Percentiles rank a stretch among this genome's conserved stretches.
Conservation (phyloP, 2,113 vertebrate genomes). For the Gymnogyps californianus region DNA sequence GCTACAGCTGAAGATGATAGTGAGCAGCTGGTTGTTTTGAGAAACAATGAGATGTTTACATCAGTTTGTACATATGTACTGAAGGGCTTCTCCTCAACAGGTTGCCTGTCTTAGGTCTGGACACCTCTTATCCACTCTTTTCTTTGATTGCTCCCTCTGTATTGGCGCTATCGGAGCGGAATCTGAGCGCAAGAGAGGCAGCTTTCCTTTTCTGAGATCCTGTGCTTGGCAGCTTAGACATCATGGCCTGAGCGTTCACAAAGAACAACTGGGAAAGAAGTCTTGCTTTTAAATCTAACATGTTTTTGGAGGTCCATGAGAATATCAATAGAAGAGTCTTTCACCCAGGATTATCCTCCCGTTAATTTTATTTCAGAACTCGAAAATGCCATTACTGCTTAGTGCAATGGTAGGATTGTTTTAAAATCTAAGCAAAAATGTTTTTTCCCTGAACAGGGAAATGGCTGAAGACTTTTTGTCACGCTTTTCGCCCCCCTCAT, state of each 20-base stretch:
- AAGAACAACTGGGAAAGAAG: not conserved
- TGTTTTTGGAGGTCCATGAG: not conserved
- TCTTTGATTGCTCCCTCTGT: not conserved
- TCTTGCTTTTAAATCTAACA: not conserved
- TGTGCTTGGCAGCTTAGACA: not conserved
- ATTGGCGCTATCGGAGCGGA: rapidly evolving
- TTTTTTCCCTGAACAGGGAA: not conserved
- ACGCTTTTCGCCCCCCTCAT: not conserved
- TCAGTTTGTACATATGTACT: not conserved
- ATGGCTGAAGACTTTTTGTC: not conserved
- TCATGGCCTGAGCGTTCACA: not conserved
- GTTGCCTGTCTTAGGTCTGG: not conserved
- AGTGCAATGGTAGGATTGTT: not conserved
- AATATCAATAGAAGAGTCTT: not conserved
- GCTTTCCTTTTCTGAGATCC: not conserved
- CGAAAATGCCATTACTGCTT: not conserved
- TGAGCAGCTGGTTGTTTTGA: not conserved
- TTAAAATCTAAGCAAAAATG: not conserved
- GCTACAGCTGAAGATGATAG: not conserved
- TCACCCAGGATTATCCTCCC: not conserved
- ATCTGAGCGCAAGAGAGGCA: not conserved
- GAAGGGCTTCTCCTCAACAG: not conserved
- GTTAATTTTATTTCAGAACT: not conserved
- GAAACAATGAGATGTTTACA: not conserved
- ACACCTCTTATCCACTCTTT: not conserved